Conservation (phyloP, 2,113 vertebrate genomes). For the Orthonyx spaldingii region DNA sequence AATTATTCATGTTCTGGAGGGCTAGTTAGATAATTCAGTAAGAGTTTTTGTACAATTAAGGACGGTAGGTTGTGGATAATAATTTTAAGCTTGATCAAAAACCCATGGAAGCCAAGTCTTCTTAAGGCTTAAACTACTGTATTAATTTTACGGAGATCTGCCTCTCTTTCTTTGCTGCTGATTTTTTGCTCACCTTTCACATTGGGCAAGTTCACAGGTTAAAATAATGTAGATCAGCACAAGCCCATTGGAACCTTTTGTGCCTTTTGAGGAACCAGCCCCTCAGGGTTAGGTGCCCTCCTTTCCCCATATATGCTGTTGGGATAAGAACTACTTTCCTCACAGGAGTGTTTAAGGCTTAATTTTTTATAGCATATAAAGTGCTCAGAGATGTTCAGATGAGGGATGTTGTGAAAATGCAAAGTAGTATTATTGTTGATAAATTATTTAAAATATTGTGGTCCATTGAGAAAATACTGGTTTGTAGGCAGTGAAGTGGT, state of each 20-base stretch:
- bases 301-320: neutral
- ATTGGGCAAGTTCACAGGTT: neutral
- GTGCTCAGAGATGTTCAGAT: conserved; percentile 52
- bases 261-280: neutral
- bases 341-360: conserved; percentile 57
- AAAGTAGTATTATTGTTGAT: conserved; percentile 68
- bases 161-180: neutral
- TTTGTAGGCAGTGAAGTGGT: conserved; percentile 74
- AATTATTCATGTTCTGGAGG: conserved; percentile 31
- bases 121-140: conserved; percentile 30
- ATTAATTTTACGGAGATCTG: conserved; percentile 21
- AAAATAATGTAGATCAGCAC: neutral
- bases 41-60: conserved; percentile 17
- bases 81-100: conserved; percentile 51
- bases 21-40: conserved; percentile 15
- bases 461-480: conserved; percentile 72
- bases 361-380: conserved; percentile 64
- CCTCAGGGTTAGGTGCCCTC: neutral
- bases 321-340: conserved; percentile 23
- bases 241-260: neutral
- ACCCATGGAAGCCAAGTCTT: conserved; percentile 32
- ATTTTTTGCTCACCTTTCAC: conserved; percentile 19
- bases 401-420: conserved; percentile 64
- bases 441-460: conserved; percentile 73
- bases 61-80: neutral